Conservation (phyloP, 2,888 invertebrate genomes). For the Drosophila falleni region DNA sequence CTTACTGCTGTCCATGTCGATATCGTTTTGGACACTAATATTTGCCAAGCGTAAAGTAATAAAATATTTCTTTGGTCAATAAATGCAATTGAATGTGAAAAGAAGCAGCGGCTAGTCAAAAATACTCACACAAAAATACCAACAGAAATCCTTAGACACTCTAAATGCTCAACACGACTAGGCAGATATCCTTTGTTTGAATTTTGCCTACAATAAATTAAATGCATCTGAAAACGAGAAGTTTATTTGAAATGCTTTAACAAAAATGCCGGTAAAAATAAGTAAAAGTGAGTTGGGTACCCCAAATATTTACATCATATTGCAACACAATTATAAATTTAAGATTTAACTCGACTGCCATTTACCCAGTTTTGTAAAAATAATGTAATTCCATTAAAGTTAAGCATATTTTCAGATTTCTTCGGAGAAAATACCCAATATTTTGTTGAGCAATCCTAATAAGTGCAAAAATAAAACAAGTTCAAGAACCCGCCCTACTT, state of each 20-base stretch:
- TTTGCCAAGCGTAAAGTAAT: conserved; percentile 78
- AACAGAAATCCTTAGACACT: neutral
- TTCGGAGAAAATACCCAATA: neutral
- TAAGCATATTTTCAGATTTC: too few species aligned
- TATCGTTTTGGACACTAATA: conserved; percentile 59
- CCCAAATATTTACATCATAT: too few species aligned
- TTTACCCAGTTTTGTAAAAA: too few species aligned
- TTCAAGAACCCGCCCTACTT: too few species aligned
- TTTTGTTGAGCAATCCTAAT: too few species aligned
- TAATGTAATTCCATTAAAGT: too few species aligned
- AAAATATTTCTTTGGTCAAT: conserved; percentile 73
- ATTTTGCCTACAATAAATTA: neutral
- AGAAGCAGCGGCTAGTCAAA: conserved; percentile 35
- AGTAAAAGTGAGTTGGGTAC: too few species aligned
- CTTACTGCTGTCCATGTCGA: conserved; percentile 40
- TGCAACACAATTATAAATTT: too few species aligned
- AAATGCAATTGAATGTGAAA: conserved; percentile 66
- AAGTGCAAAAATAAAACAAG: too few species aligned
- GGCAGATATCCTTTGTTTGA: neutral
- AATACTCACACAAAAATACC: conserved; percentile 16
- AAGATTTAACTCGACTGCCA: too few species aligned
- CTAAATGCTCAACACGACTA: neutral
- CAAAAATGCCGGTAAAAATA: too few species aligned
- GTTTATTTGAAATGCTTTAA: too few species aligned
- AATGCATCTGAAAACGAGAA: neutral